Conservation (phyloP, 2,888 invertebrate genomes). For the Magallana nippona region DNA sequence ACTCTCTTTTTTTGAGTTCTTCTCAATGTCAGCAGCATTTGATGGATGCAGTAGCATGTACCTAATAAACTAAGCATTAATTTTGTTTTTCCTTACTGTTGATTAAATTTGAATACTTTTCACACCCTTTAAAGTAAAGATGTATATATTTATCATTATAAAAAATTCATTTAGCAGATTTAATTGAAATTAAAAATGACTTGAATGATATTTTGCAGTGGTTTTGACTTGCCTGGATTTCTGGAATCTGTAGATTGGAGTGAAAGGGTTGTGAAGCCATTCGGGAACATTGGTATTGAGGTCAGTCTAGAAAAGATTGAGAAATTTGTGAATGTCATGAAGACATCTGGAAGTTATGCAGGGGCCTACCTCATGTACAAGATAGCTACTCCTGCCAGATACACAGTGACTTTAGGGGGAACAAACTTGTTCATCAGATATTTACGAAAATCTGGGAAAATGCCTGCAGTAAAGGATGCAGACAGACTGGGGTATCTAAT, state of each 20-base stretch:
- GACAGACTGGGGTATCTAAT: constrained; percentile 67
- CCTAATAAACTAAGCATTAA: no score
- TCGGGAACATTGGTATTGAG: constrained; percentile 86
- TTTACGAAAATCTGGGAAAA: constrained; percentile 87
- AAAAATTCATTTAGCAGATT: not conserved
- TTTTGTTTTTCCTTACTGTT: not conserved
- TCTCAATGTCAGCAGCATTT: no score
- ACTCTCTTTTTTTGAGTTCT: no score
- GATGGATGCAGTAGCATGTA: not conserved
- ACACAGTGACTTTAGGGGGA: constrained; percentile 94
- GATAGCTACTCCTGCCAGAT: constrained; percentile 92
- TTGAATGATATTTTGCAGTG: constrained; percentile 83
- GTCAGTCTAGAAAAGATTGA: constrained; percentile 19
- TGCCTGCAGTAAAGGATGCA: constrained; percentile 87
- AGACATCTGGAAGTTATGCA: constrained; percentile 88
- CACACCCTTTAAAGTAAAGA: not conserved
- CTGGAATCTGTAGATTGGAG: constrained; percentile 89
- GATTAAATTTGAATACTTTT: not conserved
- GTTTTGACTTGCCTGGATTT: constrained; percentile 91
- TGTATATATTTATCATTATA: not conserved
- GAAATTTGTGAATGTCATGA: constrained; percentile 12
- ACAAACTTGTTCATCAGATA: constrained; percentile 92
- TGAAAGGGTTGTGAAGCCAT: constrained; percentile 88
- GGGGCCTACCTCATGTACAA: constrained; percentile 96
- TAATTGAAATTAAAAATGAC: not conserved